Conservation (phyloP, 2,113 vertebrate species). For the Corvus cornix region DNA sequence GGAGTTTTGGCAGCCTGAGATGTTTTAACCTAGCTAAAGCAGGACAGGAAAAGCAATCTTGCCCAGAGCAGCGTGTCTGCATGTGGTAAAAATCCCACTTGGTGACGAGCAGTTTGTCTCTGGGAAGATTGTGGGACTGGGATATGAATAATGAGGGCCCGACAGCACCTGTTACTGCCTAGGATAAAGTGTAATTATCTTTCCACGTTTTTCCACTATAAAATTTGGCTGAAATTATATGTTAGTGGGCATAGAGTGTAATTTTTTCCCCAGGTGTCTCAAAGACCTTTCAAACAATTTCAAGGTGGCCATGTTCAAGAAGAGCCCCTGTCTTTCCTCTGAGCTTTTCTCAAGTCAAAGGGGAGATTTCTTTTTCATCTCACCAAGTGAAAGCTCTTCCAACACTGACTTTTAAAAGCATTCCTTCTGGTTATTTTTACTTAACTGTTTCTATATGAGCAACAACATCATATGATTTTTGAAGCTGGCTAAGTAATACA, state of each 20-base stretch:
- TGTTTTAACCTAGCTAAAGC: neutral
- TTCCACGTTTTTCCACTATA: neutral
- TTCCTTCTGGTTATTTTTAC: conserved; percentile 29
- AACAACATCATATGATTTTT: conserved; percentile 42
- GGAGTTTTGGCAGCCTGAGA: neutral
- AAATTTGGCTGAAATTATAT: neutral
- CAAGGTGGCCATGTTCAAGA: neutral
- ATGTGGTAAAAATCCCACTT: neutral
- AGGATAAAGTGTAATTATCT: neutral
- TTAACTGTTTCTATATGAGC: conserved; percentile 16
- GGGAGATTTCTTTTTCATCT: neutral
- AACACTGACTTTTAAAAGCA: neutral
- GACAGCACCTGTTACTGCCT: neutral
- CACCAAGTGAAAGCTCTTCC: neutral
- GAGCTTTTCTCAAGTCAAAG: neutral
- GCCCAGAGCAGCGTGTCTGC: neutral
- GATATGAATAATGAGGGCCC: neutral
- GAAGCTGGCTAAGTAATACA: neutral
- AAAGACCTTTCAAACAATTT: neutral
- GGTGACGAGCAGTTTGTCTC: neutral
- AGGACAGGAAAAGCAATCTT: neutral
- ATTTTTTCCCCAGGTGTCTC: neutral
- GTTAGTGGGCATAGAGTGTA: neutral
- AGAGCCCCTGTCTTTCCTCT: neutral
- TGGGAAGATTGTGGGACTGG: neutral